A percentile compares a stretch with the other conserved stretches of the same genome.
These are phyloP conservation scores for Lycodopsis pacificus DNA, from an alignment of 2,797 vertebrate species.

Conservation along the genomic window DNA sequence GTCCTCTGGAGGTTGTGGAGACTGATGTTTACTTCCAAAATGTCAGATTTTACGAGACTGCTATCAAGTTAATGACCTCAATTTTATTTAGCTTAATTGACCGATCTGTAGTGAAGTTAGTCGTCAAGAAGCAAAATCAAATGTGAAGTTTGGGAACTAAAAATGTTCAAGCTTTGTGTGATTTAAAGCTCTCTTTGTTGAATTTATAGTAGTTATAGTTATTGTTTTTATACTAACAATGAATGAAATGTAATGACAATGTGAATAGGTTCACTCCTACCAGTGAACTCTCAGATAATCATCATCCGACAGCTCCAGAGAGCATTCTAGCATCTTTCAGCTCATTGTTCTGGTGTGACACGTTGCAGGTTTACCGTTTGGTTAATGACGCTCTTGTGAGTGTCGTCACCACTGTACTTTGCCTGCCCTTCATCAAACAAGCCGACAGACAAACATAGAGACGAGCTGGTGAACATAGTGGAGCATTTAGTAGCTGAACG, in stretches of 20 bases:
- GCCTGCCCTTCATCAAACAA: background rate
- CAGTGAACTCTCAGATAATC: background rate
- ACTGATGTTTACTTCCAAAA: conserved; percentile 29
- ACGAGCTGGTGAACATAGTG: too few species aligned
- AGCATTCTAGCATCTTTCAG: too few species aligned
- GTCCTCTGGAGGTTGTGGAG: conserved; percentile 30
- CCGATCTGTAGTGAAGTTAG: background rate
- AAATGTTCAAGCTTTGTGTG: background rate
- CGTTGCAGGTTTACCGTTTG: background rate
- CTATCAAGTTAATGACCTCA: conserved; percentile 24
- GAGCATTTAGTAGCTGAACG: background rate
- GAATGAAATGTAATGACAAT: background rate
- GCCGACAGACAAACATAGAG: background rate
- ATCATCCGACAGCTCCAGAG: background rate
- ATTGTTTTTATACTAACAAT: background rate
- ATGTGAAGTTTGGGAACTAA: background rate
- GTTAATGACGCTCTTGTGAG: background rate
- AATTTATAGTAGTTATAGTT: background rate
- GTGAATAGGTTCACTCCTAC: background rate
- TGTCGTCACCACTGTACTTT: background rate
- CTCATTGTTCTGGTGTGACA: too few species aligned
- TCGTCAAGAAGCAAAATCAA: background rate
- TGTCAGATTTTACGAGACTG: conserved; percentile 33
- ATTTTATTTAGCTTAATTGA: conserved; percentile 2
- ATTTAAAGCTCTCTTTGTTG: background rate